Percentiles rank a stretch among this genome's conserved stretches.
Conservation (phyloP, 2,888 invertebrate genomes). For the Notodonta dromedarius region DNA sequence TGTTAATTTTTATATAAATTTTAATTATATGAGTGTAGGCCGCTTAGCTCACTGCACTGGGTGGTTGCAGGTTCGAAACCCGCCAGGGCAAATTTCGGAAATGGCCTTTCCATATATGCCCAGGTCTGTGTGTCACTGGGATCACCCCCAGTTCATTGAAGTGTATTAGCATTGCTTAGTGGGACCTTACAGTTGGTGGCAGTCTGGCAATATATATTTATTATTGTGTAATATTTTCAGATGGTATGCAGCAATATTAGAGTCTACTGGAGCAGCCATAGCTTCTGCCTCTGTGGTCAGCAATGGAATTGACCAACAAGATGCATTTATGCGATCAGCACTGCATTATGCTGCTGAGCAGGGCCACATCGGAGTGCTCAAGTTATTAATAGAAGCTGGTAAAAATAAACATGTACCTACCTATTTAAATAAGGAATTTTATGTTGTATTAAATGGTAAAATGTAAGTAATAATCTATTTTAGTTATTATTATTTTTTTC, state of each 20-base stretch:
- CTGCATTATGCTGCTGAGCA: conserved; percentile 90
- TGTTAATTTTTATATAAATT: too few species aligned
- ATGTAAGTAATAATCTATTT: not conserved
- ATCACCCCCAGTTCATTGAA: too few species aligned
- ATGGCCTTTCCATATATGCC: too few species aligned
- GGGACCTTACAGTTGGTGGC: too few species aligned
- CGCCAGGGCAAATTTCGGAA: too few species aligned
- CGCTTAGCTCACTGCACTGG: too few species aligned
- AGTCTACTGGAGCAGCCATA: conserved; percentile 85
- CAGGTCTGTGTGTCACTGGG: too few species aligned
- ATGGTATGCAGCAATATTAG: conserved; percentile 90
- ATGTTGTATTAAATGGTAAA: not conserved
- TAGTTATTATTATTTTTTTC: not conserved
- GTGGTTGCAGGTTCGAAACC: too few species aligned
- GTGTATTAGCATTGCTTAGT: too few species aligned
- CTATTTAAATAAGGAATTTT: not conserved
- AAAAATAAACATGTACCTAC: conserved; percentile 32
- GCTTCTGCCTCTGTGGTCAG: conserved; percentile 72
- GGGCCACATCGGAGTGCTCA: conserved; percentile 85
- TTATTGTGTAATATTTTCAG: conserved; percentile 60
- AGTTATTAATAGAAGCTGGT: conserved; percentile 85
- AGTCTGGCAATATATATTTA: too few species aligned
- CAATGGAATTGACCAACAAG: conserved; percentile 85
- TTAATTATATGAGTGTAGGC: too few species aligned
- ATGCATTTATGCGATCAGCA: conserved; percentile 87